A percentile compares a stretch with the other conserved stretches of the same genome.
Evolutionary conservation across 2,888 invertebrate species (phyloP).

Genomic region (Crematogaster levior): DNA sequence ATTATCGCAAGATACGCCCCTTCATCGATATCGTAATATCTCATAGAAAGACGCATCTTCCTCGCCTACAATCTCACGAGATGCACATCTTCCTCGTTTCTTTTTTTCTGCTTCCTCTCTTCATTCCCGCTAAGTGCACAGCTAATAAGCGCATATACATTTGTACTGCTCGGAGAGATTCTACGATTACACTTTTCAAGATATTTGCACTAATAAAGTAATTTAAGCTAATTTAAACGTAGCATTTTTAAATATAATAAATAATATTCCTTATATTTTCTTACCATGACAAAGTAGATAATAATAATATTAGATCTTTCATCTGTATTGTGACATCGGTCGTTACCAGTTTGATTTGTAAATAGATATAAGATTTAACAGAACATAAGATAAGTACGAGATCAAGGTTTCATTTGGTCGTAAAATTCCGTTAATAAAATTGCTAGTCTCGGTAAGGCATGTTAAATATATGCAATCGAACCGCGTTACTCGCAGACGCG

Average conservation of each 20-base stretch:
- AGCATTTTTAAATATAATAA: not conserved
- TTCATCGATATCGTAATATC: conserved; percentile 73
- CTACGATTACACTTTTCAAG: not conserved
- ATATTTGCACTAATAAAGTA: not conserved
- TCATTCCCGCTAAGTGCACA: conserved; percentile 10
- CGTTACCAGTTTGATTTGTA: not conserved
- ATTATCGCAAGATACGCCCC: conserved; percentile 75
- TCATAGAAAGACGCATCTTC: conserved; percentile 65
- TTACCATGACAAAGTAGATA: not conserved
- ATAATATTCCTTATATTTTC: not conserved
- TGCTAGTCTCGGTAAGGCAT: not conserved
- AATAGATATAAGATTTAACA: no score
- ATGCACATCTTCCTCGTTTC: conserved; percentile 56
- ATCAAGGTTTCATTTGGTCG: not conserved
- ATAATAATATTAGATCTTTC: not conserved
- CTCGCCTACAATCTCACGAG: conserved; percentile 61
- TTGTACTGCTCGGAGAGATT: not conserved
- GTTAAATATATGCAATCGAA: conserved; percentile 26
- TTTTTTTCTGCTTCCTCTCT: conserved; percentile 1
- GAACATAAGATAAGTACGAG: not conserved
- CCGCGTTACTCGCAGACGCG: not conserved
- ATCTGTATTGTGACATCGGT: not conserved
- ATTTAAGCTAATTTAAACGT: not conserved
- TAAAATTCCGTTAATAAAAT: conserved; percentile 10
- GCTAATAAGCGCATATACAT: conserved; percentile 4